Percentiles rank a stretch among this genome's conserved stretches.
These are phyloP conservation scores for Callipepla californica DNA, from an alignment of 2,113 vertebrate species.

Conservation along the genomic window DNA sequence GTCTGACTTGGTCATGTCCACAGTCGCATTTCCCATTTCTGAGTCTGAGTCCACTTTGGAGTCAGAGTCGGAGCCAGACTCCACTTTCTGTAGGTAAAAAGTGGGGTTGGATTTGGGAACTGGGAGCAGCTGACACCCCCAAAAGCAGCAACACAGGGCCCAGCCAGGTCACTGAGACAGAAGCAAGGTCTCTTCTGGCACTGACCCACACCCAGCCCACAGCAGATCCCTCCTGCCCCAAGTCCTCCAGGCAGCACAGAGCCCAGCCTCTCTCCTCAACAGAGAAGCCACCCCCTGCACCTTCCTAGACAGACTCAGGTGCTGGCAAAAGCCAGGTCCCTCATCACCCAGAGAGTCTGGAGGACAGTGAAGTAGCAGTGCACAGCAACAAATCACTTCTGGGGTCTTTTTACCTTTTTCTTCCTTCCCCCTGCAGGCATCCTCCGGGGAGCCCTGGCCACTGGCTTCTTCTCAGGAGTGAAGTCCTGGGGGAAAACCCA, in stretches of 20 bases:
- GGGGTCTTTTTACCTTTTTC: constrained; percentile 74
- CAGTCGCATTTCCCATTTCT: constrained; percentile 24
- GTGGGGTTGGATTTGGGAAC: accelerated
- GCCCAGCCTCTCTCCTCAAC: background rate
- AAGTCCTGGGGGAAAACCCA: constrained; percentile 84
- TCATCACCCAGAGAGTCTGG: too few species aligned
- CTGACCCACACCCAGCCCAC: background rate
- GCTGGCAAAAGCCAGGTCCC: background rate
- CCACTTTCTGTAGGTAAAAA: constrained; percentile 79
- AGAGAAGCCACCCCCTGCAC: background rate
- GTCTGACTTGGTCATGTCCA: constrained; percentile 78
- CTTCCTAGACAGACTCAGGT: too few species aligned
- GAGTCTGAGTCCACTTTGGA: constrained; percentile 85
- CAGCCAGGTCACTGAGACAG: accelerated
- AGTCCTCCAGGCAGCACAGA: background rate
- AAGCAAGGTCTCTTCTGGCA: accelerated
- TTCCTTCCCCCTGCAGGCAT: constrained; percentile 78
- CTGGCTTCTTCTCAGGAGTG: constrained; percentile 90
- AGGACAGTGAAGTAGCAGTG: background rate
- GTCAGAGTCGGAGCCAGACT: constrained; percentile 85
- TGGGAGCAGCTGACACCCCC: background rate
- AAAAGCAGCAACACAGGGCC: background rate
- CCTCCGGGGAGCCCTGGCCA: constrained; percentile 69
- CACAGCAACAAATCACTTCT: too few species aligned
- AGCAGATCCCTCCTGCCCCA: background rate